Base-by-base conservation (phyloP, 2,113 vertebrate genomes). In the Mesocricetus auratus region DNA sequence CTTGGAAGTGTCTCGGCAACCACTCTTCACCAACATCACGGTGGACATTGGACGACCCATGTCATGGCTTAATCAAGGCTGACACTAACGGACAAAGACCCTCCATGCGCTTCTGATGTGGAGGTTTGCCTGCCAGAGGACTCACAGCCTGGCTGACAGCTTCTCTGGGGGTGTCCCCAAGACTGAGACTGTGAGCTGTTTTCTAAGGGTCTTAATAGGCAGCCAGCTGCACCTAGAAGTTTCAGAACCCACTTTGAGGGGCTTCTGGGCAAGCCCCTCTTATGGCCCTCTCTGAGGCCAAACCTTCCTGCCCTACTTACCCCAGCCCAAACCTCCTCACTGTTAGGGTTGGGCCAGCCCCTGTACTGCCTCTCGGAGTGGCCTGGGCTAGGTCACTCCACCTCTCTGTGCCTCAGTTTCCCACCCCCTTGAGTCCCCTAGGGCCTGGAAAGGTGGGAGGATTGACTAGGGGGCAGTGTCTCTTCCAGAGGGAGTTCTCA, bases 21-120 rank as follows among this genome's bases (percentile, higher is more conserved):
- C 99, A 0, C 99, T 99, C 96, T 99, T 99, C 98, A 99, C 99
- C 93, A 99, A 99, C 95, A 99, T 99, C 98, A 99, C 99, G 0
- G 99, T 99, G 98, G 99, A 99, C 98, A 99, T 99, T 0, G 99
- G 99, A 94, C 99, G 99, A 95, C 99, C 99, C 0, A 99, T 99
- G 0, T 99, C 99, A 0, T 99, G 99, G 98, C 99, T 99, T 42
- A 97, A 99, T 81, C 99, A 99, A 91, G 99, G 99, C 95, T 99
- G 99, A 98, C 29, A 53, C 85, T 89, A 42, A 87, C 12, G 73
- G 89, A 94, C 91, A 68, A 33, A 77, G 91, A 86, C 78, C 89
- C 86, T 90, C 24, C 21, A 60, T 94, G 94, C 94, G 47, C 42
- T 87, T 68, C 64, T 26, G 17, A 36, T 53, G 47, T 53, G 21